Percentiles rank a stretch among this genome's conserved stretches.
These are phyloP conservation scores for Corvus cornix DNA, from an alignment of 2,113 vertebrate genomes.

Conservation along the genomic window DNA sequence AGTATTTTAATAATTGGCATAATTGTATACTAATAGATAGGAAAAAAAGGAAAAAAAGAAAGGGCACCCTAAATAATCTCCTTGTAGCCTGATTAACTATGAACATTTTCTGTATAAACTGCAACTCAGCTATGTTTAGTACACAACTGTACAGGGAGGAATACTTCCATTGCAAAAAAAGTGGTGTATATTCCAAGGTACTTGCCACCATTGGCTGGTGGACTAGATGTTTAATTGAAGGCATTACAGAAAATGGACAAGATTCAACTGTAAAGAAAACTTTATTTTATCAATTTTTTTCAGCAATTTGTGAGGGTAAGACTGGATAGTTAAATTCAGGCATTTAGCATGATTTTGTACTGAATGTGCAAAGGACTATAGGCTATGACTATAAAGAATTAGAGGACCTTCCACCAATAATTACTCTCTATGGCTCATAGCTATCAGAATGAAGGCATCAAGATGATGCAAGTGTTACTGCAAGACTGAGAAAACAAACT, in stretches of 20 bases:
- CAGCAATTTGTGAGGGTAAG: not conserved
- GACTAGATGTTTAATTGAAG: not conserved
- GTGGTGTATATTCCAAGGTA: not conserved
- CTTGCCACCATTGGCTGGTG: not conserved
- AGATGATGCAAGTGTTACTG: not conserved
- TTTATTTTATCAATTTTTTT: not conserved
- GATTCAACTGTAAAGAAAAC: not conserved
- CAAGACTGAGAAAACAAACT: not conserved
- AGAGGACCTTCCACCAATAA: not conserved
- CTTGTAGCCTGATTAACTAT: not conserved
- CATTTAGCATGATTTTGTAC: not conserved
- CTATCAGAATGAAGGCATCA: not conserved
- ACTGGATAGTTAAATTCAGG: not conserved
- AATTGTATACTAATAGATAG: not conserved
- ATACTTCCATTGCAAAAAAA: not conserved
- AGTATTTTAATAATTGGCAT: not conserved
- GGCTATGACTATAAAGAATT: not conserved
- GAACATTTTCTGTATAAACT: not conserved
- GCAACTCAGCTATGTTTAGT: not conserved
- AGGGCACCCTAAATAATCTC: not conserved
- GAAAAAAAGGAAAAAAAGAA: not conserved
- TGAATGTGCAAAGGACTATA: not conserved
- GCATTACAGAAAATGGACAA: not conserved
- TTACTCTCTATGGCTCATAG: not conserved
- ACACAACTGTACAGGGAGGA: not conserved